Evolutionary conservation across 2,888 invertebrate species (phyloP).

Genomic region (Macaria liturata): DNA sequence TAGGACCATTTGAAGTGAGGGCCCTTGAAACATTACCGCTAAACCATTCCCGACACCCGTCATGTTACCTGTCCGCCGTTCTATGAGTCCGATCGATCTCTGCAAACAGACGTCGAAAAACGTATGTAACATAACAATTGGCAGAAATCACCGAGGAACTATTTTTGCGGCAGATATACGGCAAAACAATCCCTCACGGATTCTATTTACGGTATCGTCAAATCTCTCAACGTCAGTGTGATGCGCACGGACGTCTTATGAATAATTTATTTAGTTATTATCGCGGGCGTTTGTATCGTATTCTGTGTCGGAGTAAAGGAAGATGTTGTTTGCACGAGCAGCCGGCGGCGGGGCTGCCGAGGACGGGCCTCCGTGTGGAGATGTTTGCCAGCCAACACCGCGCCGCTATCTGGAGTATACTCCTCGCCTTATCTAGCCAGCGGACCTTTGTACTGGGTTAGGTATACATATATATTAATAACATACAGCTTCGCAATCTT

Average conservation of each 20-base stretch:
- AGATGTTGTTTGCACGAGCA: constrained; percentile 40
- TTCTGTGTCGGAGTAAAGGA: constrained; percentile 45
- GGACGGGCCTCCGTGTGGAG: constrained; percentile 40
- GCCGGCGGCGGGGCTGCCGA: constrained; percentile 37
- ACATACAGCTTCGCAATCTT: too few species aligned
- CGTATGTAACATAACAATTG: neutral
- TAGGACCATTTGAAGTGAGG: constrained; percentile 56
- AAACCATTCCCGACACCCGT: constrained; percentile 51
- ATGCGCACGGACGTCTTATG: constrained; percentile 56
- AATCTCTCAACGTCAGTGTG: constrained; percentile 56
- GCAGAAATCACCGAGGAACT: neutral
- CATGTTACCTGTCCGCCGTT: constrained; percentile 48
- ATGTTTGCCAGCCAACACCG: constrained; percentile 48
- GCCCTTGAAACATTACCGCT: constrained; percentile 57
- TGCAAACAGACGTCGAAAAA: constrained; percentile 13
- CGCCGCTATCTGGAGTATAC: constrained; percentile 37
- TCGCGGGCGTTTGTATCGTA: constrained; percentile 50
- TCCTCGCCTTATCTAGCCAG: constrained; percentile 54
- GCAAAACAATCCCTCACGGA: constrained; percentile 40
- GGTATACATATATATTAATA: too few species aligned
- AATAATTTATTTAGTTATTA: constrained; percentile 69
- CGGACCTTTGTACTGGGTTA: constrained; percentile 31
- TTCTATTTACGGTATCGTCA: constrained; percentile 54
- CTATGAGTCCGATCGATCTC: constrained; percentile 42
- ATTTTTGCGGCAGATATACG: constrained; percentile 9